Conservation (phyloP, 2,113 vertebrate genomes). For the Tapirus terrestris region DNA sequence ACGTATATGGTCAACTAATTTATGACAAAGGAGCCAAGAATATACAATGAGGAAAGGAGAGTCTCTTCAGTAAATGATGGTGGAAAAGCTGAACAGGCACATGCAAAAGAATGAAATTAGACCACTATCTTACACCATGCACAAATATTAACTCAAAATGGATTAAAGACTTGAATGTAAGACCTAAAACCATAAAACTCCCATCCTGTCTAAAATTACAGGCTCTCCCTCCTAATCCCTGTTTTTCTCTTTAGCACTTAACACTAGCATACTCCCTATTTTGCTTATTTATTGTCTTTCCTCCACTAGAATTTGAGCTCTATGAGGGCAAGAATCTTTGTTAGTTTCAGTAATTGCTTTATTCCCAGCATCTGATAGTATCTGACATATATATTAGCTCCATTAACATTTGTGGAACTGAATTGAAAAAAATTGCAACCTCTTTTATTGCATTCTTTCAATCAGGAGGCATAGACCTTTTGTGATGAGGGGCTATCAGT, state of each 20-base stretch:
- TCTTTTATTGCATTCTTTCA: not conserved
- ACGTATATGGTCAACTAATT: no score
- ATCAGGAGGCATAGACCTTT: not conserved
- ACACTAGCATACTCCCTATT: not conserved
- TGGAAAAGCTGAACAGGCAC: no score
- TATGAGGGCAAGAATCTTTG: not conserved
- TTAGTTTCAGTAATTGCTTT: constrained; percentile 15
- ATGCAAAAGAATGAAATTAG: no score
- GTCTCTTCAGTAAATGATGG: no score
- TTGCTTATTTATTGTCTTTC: not conserved
- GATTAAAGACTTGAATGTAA: no score
- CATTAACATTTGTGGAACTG: not conserved
- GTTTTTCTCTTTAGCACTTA: not conserved
- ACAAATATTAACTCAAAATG: no score
- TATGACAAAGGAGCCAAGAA: no score
- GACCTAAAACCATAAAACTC: no score
- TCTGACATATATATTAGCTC: not conserved
- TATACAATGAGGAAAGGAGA: no score
- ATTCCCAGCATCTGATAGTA: not conserved
- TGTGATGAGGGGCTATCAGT: not conserved
- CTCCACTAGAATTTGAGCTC: not conserved
- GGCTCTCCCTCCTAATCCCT: not conserved
- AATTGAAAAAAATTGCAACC: not conserved
- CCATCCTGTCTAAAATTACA: not conserved
- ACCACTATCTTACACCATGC: no score